phyloP scores from a whole-genome alignment of 2,113 vertebrate genomes.

The Trinectes maculatus region DNA sequence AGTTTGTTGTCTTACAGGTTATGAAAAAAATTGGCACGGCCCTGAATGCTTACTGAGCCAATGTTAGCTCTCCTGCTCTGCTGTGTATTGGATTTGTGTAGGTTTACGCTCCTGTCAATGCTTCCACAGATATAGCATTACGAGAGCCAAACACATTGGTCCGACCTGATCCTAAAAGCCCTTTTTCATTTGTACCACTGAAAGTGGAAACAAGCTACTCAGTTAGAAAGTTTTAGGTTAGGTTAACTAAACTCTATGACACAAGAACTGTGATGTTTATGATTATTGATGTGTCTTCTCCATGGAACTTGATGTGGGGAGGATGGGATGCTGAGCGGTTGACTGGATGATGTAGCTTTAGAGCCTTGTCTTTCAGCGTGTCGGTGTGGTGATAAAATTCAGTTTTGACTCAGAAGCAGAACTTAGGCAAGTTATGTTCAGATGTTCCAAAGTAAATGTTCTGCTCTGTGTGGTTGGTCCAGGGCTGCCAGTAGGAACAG shows the following conservation, averaged over 20 bases:
- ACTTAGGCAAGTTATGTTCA: no score
- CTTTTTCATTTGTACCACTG: background rate
- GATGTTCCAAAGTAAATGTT: no score
- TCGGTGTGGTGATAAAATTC: no score
- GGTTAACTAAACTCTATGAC: no score
- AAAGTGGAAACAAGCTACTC: background rate
- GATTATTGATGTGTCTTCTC: no score
- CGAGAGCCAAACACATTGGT: background rate
- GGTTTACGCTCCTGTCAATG: background rate
- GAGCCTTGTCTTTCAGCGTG: no score
- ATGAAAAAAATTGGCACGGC: background rate
- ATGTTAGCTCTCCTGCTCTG: background rate
- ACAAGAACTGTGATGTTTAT: no score
- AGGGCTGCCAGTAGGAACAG: no score
- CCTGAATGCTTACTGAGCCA: background rate
- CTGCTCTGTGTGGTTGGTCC: no score
- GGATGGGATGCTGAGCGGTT: no score
- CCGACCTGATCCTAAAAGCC: background rate
- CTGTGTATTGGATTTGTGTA: slow-evolving; percentile 3
- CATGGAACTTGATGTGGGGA: no score
- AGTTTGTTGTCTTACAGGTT: background rate
- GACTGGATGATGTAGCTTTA: background rate
- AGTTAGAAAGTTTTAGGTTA: background rate
- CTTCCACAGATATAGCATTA: background rate
- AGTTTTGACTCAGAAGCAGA: no score